These are phyloP conservation scores for Apistogramma diplotaenia DNA, from an alignment of 2,113 vertebrate species.

Conservation along the genomic window DNA sequence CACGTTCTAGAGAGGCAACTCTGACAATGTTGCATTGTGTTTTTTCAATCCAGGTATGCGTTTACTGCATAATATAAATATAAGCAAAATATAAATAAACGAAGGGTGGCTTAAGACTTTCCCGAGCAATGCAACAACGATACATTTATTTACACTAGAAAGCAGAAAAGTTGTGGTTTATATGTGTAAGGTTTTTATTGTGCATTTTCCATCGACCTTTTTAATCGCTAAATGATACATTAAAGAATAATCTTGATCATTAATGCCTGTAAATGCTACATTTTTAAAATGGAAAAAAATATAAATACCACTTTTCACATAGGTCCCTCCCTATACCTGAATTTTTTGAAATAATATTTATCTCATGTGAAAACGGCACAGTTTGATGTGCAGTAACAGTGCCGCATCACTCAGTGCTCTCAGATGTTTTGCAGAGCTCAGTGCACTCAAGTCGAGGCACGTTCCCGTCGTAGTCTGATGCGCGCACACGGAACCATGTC, in stretches of 20 bases:
- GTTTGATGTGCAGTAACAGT: background rate
- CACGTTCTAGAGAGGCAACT: background rate
- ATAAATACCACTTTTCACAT: background rate
- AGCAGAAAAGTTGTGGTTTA: background rate
- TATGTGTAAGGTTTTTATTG: background rate
- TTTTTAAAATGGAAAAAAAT: background rate
- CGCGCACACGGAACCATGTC: conserved; percentile 64
- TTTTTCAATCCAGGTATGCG: background rate
- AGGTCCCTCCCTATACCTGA: background rate
- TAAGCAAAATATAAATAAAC: background rate
- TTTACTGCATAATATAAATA: background rate
- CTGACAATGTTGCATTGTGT: too few species aligned
- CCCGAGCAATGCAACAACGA: background rate
- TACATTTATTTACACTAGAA: background rate
- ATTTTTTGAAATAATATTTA: background rate
- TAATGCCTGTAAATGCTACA: background rate
- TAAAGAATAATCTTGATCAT: background rate
- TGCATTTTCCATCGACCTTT: background rate
- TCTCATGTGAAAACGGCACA: background rate
- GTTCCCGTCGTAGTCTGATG: conserved; percentile 14
- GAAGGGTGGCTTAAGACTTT: background rate
- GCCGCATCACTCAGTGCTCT: background rate
- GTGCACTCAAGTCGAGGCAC: conserved; percentile 38
- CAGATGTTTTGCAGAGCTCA: background rate
- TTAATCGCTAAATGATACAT: background rate